Evolutionary conservation across 2,888 invertebrate species (phyloP), one percentile per base, ranked within the genome.

Genomic region (Spisula solida): DNA sequence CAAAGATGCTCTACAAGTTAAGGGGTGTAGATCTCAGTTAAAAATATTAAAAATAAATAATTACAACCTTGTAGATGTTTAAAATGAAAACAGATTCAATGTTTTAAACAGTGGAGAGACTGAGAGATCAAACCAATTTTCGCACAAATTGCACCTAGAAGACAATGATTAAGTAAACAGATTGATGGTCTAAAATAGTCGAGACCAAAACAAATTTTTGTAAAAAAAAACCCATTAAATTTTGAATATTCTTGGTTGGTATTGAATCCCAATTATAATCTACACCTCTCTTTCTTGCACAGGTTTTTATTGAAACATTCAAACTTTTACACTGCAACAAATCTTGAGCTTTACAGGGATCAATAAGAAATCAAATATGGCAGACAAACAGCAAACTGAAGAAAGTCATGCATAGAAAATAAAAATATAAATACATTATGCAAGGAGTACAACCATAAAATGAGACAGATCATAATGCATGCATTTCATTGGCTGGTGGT

Each of bases 321-420:
- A 79, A 47, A 47, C 75, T 70, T 70, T 51, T 51, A 51, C 51
- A 87, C 80, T 75, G 78, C 78, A 87, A 70, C 34, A 86, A n/a
- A 81, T 31, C 20, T 83, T 78, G 82, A 82, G 82, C 87, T 82
- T n/a, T 82, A 31, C 86, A 93, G 94, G 94, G 94, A 95, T 94
- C 94, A 94, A 93, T 91, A 94, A 79, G 91, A 94, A 94, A 94
- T 94, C 95, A 95, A 94, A 93, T 89, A 94, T 94, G 94, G 94
- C 95, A 94, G 92, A 92, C 83, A 90, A 85, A 75, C 85, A 79
- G 55, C 79, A 85, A 41, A 29, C 41, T n/a, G 48, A 75, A 78
- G 20, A 82, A 85, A 41, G 75, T 70, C 87, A 84, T 89, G 89
- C 91, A 89, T 81, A 91, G 56, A 86, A 34, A 34, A 82, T 55